Conservation (phyloP, 2,888 invertebrate genomes). For the Epistrophe eligans region DNA sequence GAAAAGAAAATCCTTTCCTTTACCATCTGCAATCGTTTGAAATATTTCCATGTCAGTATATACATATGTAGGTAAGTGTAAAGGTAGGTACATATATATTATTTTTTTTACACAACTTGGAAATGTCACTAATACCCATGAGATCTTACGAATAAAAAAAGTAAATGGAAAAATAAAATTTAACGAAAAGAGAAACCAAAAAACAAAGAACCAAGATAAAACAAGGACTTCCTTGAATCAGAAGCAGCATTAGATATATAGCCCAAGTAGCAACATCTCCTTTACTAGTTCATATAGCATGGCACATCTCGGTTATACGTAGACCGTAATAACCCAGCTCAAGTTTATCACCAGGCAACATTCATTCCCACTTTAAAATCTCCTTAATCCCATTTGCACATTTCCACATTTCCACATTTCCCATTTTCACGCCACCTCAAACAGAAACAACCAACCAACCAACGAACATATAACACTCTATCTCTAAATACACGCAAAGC, state of each 20-base stretch:
- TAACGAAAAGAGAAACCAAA: constrained; percentile 11
- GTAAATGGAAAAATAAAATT: background rate
- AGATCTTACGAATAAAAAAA: background rate
- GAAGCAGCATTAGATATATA: background rate
- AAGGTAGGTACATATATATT: background rate
- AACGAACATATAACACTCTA: constrained; percentile 1
- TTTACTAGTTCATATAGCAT: background rate
- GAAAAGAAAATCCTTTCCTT: constrained; percentile 24
- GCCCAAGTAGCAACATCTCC: background rate
- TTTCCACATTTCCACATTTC: constrained; percentile 62
- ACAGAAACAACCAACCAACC: background rate
- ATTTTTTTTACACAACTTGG: background rate
- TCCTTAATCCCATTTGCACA: constrained; percentile 68
- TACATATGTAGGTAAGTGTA: too few species aligned
- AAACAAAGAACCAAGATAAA: background rate
- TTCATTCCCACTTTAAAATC: constrained; percentile 70
- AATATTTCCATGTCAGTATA: background rate
- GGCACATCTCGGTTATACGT: constrained; percentile 1
- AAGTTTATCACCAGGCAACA: constrained; percentile 70
- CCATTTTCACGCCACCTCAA: constrained; percentile 34
- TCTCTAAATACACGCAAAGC: constrained; percentile 42
- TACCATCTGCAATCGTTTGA: constrained; percentile 41
- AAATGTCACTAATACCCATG: constrained; percentile 49
- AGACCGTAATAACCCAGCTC: constrained; percentile 48
- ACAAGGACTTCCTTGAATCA: constrained; percentile 2